Evolutionary conservation across 37 sponge, comb jelly and placozoan species (phyloP).

Genomic region (Chondrilla cf. caribensis): DNA sequence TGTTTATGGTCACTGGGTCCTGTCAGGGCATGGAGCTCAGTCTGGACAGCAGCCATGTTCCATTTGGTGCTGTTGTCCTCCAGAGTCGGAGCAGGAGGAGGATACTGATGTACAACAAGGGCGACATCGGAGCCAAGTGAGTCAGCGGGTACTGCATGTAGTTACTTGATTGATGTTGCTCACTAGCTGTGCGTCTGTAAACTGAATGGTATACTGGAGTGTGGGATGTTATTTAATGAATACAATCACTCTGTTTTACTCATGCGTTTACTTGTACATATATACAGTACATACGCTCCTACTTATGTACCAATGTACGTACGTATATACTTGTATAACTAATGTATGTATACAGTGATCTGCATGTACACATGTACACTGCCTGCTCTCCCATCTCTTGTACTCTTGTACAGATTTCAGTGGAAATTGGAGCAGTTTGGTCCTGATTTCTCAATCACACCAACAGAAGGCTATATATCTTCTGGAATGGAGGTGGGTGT

Average conservation of each 20-base stretch:
- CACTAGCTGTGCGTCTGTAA: no score
- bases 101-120: constrained; percentile 84
- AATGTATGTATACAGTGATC: background rate
- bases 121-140: constrained; percentile 89
- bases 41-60: constrained; percentile 77
- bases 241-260: no score
- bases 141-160: no score
- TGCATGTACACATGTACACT: background rate
- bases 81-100: constrained; percentile 77
- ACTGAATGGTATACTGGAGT: background rate
- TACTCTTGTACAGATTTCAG: constrained; percentile 44
- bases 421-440: constrained; percentile 79
- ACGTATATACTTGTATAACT: background rate
- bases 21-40: constrained; percentile 83
- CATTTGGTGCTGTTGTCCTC: constrained; percentile 90
- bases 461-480: constrained; percentile 87
- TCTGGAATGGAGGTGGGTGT: constrained; percentile 87
- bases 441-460: constrained; percentile 90
- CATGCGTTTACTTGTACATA: no score
- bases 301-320: background rate
- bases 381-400: no score
- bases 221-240: no score
- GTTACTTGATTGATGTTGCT: no score
- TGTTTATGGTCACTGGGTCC: constrained; percentile 83
- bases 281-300: no score